Conservation (phyloP, 2,888 invertebrate species). For the Diaperis boleti region DNA sequence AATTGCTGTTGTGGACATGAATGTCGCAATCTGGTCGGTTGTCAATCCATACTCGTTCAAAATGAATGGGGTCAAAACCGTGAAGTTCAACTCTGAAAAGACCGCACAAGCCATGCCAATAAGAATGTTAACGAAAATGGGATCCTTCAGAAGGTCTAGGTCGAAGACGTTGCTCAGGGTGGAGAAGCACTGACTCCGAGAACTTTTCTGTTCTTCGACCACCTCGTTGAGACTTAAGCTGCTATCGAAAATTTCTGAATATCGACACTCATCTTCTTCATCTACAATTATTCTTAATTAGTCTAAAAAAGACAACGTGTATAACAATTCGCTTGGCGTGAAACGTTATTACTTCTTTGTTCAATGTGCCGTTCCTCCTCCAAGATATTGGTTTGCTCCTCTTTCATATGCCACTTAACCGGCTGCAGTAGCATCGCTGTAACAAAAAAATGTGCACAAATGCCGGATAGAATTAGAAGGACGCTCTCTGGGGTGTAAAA, state of each 20-base stretch:
- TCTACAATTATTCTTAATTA: constrained; percentile 26
- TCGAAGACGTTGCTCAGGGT: constrained; percentile 64
- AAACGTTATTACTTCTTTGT: constrained; percentile 13
- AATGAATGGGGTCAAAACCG: constrained; percentile 76
- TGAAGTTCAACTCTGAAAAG: constrained; percentile 78
- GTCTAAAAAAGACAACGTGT: constrained; percentile 10
- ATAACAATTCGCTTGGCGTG: constrained; percentile 1
- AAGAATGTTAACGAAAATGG: constrained; percentile 76
- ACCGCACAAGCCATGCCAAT: constrained; percentile 77
- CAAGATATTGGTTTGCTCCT: too few species aligned
- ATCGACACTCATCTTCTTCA: background rate
- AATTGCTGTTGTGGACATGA: constrained; percentile 72
- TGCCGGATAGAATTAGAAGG: constrained; percentile 72
- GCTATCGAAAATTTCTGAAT: constrained; percentile 18
- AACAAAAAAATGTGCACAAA: constrained; percentile 73
- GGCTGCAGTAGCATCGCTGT: constrained; percentile 75
- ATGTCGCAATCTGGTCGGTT: constrained; percentile 71
- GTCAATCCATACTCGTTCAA: constrained; percentile 74
- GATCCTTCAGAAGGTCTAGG: constrained; percentile 74
- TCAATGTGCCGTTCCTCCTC: background rate
- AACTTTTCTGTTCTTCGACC: background rate
- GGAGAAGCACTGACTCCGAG: background rate
- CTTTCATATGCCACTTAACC: constrained; percentile 74
- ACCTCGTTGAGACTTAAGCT: background rate
- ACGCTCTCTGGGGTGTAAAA: constrained; percentile 73